These are phyloP conservation scores for Muraenolepis orangiensis DNA, from an alignment of 2,797 vertebrate species.

Conservation along the genomic window DNA sequence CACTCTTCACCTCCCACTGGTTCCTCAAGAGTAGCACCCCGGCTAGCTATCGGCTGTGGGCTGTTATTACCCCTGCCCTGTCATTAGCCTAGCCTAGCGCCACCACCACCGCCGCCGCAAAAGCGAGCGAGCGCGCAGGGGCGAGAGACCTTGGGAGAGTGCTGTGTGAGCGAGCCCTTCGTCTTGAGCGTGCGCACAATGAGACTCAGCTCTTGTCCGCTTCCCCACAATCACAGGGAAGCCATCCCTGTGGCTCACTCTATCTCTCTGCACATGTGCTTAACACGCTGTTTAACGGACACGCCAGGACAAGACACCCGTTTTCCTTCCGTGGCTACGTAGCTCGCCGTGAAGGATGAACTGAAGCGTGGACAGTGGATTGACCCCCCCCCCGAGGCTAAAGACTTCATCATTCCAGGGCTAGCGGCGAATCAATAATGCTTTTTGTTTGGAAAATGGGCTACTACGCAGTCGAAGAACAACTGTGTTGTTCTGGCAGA, in stretches of 20 bases:
- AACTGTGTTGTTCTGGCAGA: not conserved
- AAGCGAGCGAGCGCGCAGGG: conserved; percentile 17
- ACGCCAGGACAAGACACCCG: not conserved
- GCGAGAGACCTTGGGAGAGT: not conserved
- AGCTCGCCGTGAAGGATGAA: not conserved
- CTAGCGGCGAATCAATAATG: not conserved
- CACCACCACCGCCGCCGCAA: conserved; percentile 56
- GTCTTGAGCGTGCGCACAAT: conserved; percentile 53
- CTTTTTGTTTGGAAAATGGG: not conserved
- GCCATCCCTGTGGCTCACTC: not conserved
- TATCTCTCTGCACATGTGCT: not conserved
- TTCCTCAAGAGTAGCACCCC: not conserved
- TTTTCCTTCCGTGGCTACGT: not conserved
- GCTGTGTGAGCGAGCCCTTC: conserved; percentile 21
- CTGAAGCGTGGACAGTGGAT: not conserved
- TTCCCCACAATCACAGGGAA: conserved; percentile 58
- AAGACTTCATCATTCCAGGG: not conserved
- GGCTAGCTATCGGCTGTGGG: conserved; percentile 27
- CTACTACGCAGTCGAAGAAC: not conserved
- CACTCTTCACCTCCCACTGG: not conserved
- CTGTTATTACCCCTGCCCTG: conserved; percentile 70
- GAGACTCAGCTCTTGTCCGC: conserved; percentile 57
- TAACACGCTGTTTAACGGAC: no score
- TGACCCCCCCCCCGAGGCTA: not conserved
- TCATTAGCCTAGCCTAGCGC: conserved; percentile 64